Conservation (phyloP, 2,797 vertebrate species). For the Gorsachius magnificus region DNA sequence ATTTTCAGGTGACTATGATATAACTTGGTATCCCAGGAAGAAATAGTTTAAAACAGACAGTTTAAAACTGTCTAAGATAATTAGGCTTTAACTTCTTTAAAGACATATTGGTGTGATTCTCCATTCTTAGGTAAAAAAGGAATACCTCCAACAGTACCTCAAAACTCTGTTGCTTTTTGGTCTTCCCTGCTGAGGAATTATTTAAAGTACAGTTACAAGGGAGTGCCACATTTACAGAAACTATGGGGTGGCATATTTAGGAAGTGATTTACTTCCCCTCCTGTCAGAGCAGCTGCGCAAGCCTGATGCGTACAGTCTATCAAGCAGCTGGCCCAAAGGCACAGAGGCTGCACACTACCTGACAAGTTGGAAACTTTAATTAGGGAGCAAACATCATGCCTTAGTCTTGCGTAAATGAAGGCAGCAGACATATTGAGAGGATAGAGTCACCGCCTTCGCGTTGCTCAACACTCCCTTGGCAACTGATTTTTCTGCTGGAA, state of each 20-base stretch:
- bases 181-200: not conserved
- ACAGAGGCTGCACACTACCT: not conserved
- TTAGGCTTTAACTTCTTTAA: not conserved
- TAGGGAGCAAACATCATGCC: not conserved
- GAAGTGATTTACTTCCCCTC: not conserved
- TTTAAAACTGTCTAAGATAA: not conserved
- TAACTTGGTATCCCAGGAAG: not conserved
- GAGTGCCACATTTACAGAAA: not conserved
- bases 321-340: not conserved
- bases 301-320: not conserved
- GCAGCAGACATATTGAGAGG: not conserved
- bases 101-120: not conserved
- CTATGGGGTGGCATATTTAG: not conserved
- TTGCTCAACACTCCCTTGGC: not conserved
- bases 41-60: not conserved
- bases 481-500: not conserved
- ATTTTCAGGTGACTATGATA: not conserved
- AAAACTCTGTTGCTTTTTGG: not conserved
- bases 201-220: not conserved
- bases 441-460: fast-evolving
- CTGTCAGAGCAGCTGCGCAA: not conserved
- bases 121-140: not conserved
- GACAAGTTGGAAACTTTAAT: not conserved
- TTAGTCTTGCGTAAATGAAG: not conserved
- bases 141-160: not conserved